phyloP scores from a whole-genome alignment of 1,140 invertebrate genomes.

The Pogonus chalceus region DNA sequence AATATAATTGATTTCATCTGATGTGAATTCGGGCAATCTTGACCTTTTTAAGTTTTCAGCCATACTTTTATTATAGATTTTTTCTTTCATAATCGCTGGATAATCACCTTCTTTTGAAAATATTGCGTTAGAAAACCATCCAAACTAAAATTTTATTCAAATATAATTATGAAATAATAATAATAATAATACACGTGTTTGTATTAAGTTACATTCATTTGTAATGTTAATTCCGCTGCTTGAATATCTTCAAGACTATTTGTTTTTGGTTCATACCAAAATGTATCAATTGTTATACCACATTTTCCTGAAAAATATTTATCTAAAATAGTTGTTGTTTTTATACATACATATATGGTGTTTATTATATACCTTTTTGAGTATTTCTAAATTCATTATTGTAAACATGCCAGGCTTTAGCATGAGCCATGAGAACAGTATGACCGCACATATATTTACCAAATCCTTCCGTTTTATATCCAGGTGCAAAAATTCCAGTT shows the following conservation, averaged over 20 bases:
- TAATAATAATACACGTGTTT: not conserved
- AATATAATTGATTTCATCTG: constrained; percentile 34
- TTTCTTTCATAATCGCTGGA: constrained; percentile 39
- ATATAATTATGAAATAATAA: not conserved
- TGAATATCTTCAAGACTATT: constrained; percentile 33
- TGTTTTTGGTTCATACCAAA: constrained; percentile 37
- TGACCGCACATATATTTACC: constrained; percentile 52
- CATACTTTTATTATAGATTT: constrained; percentile 35
- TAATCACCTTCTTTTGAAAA: constrained; percentile 42
- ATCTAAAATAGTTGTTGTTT: not conserved
- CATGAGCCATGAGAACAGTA: constrained; percentile 52
- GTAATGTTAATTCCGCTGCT: constrained; percentile 37
- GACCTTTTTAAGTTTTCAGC: constrained; percentile 35
- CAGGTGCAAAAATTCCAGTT: constrained; percentile 43
- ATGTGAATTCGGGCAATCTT: constrained; percentile 38
- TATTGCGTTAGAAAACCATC: constrained; percentile 41
- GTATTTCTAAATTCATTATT: constrained; percentile 45
- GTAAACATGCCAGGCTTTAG: constrained; percentile 54
- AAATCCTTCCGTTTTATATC: constrained; percentile 43
- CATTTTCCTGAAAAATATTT: constrained; percentile 34
- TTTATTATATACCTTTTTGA: constrained; percentile 41
- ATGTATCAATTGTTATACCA: constrained; percentile 40
- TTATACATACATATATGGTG: no score
- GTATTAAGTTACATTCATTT: constrained; percentile 39
- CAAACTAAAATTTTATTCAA: constrained; percentile 30